Evolutionary conservation across 2,797 vertebrate genomes (phyloP).

Genomic region (Pangasius djambal): DNA sequence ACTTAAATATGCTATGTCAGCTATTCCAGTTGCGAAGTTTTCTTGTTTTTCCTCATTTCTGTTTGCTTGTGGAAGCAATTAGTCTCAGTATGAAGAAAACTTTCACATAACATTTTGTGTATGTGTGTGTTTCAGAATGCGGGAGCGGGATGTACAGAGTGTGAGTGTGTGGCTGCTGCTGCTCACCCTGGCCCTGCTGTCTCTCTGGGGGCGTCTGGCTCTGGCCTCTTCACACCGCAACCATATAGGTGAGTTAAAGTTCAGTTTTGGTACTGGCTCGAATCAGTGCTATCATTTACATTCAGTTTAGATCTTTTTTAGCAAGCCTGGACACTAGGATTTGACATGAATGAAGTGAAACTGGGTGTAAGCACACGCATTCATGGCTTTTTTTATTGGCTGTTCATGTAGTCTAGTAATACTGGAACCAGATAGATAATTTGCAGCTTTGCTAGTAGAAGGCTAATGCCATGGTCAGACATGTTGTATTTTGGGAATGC

Average conservation of each 20-base stretch:
- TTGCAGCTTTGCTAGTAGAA: conserved; percentile 2
- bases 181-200: conserved; percentile 87
- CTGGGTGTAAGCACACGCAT: neutral
- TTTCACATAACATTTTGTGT: neutral
- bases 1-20: conserved; percentile 7
- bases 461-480: neutral
- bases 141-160: conserved; percentile 80
- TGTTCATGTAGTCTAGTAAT: neutral
- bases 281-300: conserved; percentile 11
- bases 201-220: conserved; percentile 85
- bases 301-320: neutral
- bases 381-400: neutral
- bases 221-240: conserved; percentile 86
- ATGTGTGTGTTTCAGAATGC: conserved; percentile 82
- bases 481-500: neutral
- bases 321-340: neutral
- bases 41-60: conserved; percentile 10
- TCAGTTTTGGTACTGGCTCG: conserved; percentile 1
- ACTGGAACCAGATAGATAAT: neutral
- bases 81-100: neutral
- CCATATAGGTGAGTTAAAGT: conserved; percentile 84
- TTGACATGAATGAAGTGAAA: neutral
- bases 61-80: neutral
- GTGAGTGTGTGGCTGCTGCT: conserved; percentile 84
- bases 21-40: neutral